A percentile compares a stretch with the other conserved stretches of the same genome.
phyloP scores from a whole-genome alignment of 2,888 invertebrate genomes.

The Steinernema hermaphroditum region DNA sequence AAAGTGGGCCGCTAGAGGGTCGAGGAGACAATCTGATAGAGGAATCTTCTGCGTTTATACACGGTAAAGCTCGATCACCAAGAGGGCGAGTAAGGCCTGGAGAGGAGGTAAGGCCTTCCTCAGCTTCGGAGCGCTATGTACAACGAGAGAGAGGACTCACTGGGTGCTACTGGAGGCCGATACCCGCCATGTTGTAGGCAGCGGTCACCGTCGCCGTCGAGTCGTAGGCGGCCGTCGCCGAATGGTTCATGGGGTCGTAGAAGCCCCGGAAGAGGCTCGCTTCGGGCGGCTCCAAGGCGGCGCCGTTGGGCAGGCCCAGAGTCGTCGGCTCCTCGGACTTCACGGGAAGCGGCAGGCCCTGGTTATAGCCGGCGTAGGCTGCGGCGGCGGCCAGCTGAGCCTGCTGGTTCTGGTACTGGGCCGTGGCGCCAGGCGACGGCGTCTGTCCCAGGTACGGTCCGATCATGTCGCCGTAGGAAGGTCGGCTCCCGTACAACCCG shows the following conservation, averaged over 20 bases:
- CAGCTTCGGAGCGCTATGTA: conserved; percentile 12
- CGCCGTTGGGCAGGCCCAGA: conserved; percentile 1
- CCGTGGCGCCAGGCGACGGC: conserved; percentile 19
- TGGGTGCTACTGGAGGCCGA: conserved; percentile 9
- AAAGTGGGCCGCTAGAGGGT: conserved; percentile 11
- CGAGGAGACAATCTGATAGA: not conserved
- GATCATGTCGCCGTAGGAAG: conserved; percentile 15
- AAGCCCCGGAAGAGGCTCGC: conserved; percentile 19
- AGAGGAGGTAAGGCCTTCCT: conserved; percentile 20
- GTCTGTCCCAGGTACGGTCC: conserved; percentile 22
- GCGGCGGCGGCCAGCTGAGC: conserved; percentile 17
- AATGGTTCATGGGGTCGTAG: conserved; percentile 18
- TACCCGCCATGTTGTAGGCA: conserved; percentile 29
- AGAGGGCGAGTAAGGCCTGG: conserved; percentile 16
- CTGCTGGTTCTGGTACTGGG: conserved; percentile 21
- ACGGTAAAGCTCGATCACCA: conserved; percentile 13
- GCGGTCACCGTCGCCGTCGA: conserved; percentile 13
- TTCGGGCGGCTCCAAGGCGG: conserved; percentile 13
- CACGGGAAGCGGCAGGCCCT: not conserved
- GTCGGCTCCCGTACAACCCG: conserved; percentile 1
- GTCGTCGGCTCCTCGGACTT: conserved; percentile 15
- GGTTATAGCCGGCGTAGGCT: conserved; percentile 20
- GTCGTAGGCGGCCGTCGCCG: conserved; percentile 12
- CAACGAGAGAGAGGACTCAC: conserved; percentile 24
- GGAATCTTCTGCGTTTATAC: conserved; percentile 23